Base-by-base conservation (phyloP, 2,113 vertebrate genomes). In the Oncorhynchus gorbuscha region DNA sequence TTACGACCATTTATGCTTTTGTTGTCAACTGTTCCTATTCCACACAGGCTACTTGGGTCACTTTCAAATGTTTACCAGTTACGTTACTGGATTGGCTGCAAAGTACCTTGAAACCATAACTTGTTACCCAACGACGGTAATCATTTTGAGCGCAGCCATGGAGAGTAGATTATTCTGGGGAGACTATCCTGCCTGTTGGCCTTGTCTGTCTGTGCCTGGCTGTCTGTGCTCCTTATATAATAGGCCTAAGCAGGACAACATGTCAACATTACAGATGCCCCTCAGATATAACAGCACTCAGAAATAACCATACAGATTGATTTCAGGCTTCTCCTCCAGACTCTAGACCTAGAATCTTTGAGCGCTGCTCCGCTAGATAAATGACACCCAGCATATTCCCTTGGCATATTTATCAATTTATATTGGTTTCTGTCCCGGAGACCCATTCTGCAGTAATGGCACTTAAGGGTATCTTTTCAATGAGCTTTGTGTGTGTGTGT, bases 251-350 rank as follows among this genome's bases (percentile, higher is more conserved):
- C 73, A 82, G 80, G 75, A 75, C 72, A 76, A 69, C 75, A 61
- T 87, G 85, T 79, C 80, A 84, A 73, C 18, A 58, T 85, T 85
- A 84, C 84, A 76, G 82, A 84, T 82, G 78, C 78, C 84, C 79
- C 66, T 76, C 75, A 77, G 82, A 69, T 81, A 74, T 79, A 83
- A 84, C 76, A 74, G 81, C 71, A 73, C 84, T 80, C 80, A 78
- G 71, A 84, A 84, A 84, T 77, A 79, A 81, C 72, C 73, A 73
- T 81, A 77, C 24, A 68, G 76, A 80, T 84, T 82, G 82, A 84
- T 85, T 84, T 79, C 73, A 72, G 67, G 18, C 69, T 58, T 77
- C 69, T 67, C 76, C 65, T 49, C 69, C 65, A 61, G 71, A 65
- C 71, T 67, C 66, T 58, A 74, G 75, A 39, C 70, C 77, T 74